A percentile compares a stretch with the other conserved stretches of the same genome.
Evolutionary conservation across 2,113 vertebrate species (phyloP).

Genomic region (Callospermophilus lateralis): DNA sequence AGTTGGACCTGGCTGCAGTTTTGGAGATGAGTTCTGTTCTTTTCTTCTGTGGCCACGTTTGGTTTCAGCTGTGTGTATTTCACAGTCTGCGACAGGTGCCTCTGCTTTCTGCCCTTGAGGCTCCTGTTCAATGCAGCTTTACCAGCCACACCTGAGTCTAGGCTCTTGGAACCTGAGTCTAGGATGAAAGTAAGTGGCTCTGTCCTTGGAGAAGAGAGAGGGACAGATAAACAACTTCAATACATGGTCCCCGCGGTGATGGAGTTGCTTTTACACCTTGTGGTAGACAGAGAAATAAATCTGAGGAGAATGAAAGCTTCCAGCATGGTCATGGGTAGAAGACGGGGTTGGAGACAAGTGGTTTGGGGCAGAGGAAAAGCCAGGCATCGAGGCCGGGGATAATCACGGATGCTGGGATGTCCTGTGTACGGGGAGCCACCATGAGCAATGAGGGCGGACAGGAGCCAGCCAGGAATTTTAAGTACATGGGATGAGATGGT

Average conservation of each 20-base stretch:
- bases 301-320: neutral
- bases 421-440: neutral
- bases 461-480: neutral
- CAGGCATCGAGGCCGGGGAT: neutral
- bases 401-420: accelerated
- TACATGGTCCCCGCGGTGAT: neutral
- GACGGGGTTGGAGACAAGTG: neutral
- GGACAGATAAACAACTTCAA: neutral
- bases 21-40: neutral
- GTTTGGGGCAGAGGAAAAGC: neutral
- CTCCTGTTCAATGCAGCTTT: neutral
- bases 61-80: neutral
- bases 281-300: neutral
- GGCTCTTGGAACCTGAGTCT: neutral
- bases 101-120: neutral
- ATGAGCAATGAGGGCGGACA: neutral
- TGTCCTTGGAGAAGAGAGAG: neutral
- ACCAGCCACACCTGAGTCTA: neutral
- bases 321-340: too few species aligned
- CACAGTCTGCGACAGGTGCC: neutral
- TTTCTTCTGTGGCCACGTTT: neutral
- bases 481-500: neutral
- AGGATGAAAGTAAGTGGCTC: neutral
- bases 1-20: neutral
- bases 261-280: neutral